Conservation (phyloP, 2,113 vertebrate genomes). For the Planiliza haematocheilus region DNA sequence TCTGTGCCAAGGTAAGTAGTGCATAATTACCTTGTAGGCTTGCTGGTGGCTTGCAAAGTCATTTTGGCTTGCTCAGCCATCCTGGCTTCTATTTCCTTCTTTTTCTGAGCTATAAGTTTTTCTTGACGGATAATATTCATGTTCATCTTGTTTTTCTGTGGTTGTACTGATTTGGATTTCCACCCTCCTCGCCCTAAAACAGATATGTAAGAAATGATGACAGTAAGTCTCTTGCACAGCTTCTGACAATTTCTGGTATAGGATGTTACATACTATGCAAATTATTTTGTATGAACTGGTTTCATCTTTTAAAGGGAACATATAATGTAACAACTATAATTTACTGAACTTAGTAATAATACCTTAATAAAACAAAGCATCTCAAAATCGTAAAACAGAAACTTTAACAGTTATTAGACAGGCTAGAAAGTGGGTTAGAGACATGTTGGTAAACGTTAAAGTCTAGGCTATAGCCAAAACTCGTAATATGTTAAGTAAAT, state of each 20-base stretch:
- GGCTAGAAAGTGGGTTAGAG: too few species aligned
- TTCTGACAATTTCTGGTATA: not conserved
- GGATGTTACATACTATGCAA: not conserved
- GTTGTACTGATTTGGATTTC: slow-evolving; percentile 83
- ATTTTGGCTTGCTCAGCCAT: slow-evolving; percentile 89
- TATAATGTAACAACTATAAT: too few species aligned
- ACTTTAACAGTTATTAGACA: too few species aligned
- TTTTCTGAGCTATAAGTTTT: slow-evolving; percentile 96
- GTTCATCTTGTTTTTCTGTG: slow-evolving; percentile 89
- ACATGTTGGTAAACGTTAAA: too few species aligned
- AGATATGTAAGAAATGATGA: not conserved
- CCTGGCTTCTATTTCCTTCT: slow-evolving; percentile 93
- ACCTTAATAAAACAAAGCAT: too few species aligned
- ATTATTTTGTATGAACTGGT: too few species aligned
- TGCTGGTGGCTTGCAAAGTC: slow-evolving; percentile 75
- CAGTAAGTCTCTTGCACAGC: not conserved
- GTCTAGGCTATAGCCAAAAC: not conserved
- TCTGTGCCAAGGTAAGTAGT: not conserved
- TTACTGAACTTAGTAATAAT: too few species aligned
- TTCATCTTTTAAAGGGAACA: too few species aligned
- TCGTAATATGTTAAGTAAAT: accelerated
- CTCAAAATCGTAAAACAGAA: too few species aligned
- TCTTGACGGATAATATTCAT: slow-evolving; percentile 94
- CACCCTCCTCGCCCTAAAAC: slow-evolving; percentile 87
- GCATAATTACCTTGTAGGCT: slow-evolving; percentile 72